Evolutionary conservation across 2,797 vertebrate genomes (phyloP).

Genomic region (Manis crassicaudata): DNA sequence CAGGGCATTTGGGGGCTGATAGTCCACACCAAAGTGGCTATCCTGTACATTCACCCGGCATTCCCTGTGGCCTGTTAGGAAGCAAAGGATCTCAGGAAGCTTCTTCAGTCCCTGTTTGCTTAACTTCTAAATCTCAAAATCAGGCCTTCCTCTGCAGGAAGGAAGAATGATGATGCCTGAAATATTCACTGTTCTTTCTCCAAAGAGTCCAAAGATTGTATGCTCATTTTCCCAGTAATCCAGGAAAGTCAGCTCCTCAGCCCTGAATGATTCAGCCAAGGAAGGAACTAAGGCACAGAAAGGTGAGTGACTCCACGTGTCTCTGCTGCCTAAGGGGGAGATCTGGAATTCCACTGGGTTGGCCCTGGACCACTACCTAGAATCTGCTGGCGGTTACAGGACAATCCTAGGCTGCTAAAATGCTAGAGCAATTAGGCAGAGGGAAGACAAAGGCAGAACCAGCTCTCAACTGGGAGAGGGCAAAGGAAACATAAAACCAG

Average conservation of each 20-base stretch:
- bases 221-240: neutral
- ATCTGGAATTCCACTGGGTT: neutral
- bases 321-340: neutral
- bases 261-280: neutral
- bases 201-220: neutral
- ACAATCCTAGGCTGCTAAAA: neutral
- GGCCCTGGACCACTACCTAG: neutral
- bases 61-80: neutral
- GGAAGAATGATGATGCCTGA: neutral
- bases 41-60: neutral
- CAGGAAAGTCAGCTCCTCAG: neutral
- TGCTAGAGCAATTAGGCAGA: neutral
- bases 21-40: neutral
- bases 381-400: neutral
- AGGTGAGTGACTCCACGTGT: neutral
- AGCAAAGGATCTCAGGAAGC: neutral
- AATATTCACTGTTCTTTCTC: constrained; percentile 9
- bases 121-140: constrained; percentile 29
- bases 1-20: neutral
- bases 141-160: neutral
- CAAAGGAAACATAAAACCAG: neutral
- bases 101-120: neutral
- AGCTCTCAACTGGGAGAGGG: neutral
- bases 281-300: neutral
- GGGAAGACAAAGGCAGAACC: neutral